Base-by-base conservation (phyloP, 2,113 vertebrate species). In the Eonycteris spelaea region DNA sequence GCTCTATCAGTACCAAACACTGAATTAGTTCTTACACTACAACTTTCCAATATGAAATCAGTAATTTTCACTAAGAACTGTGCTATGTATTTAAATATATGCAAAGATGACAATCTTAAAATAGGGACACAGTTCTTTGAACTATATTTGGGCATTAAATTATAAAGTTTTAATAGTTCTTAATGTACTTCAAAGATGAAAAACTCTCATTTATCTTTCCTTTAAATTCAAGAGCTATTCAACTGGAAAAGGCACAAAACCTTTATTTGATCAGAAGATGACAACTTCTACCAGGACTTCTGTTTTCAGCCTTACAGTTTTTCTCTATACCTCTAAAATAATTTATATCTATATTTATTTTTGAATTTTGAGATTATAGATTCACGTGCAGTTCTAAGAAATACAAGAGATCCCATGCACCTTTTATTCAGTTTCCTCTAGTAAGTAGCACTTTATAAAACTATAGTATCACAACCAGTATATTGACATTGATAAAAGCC, bases 141-240 rank as follows among this genome's bases (percentile, higher is more conserved):
- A 79, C 30, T 18, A 65, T 30, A 83, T 16, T 68, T 88, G 35
- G 40, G 15, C 55, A 80, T 68, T 95, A 85, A 77, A 63, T 73
- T 87, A 48, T 48, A 75, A 79, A 74, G 45, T 14, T 80, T 63
- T 80, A 79, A 70, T 35, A 82, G 38, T 82, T 94, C 19, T 88
- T 84, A 93, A 85, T 59, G n/a, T 4, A 61, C 73, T 86, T 89
- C 73, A 93, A 91, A 91, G 51, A 96, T 74, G n/a, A 86, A 78
- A 82, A 90, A 40, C 10, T 68, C 90, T 30, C 6, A 73, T 3
- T 67, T 94, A 6, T n/a, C 22, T 80, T 48, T 35, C 51, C 57
- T 86, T 88, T 40, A 24, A 82, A 73, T 90, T 94, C 24, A 94
- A 92, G 28, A 94, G 90, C 73, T 85, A 77, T 18, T 73, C 51